Evolutionary conservation across 2,113 vertebrate genomes (phyloP).

Genomic region (Buteo buteo): DNA sequence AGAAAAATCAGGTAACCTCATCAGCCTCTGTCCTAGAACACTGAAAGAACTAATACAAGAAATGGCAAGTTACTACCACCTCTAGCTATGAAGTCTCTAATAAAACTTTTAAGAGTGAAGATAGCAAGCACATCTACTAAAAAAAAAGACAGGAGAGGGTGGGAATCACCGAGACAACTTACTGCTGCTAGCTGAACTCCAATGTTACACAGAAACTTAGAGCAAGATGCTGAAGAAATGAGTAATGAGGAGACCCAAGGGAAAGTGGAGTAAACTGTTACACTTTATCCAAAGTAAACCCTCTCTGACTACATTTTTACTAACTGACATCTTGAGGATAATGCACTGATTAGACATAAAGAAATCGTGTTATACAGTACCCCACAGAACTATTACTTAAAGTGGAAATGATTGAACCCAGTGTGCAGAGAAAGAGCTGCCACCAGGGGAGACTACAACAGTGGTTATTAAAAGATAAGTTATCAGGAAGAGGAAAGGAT

Average conservation of each 20-base stretch:
- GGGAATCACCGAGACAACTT: neutral
- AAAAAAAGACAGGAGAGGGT: neutral
- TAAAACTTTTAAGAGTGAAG: neutral
- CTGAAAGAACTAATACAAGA: neutral
- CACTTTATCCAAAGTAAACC: neutral
- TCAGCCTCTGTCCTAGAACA: neutral
- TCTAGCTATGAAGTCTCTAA: neutral
- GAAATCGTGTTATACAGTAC: neutral
- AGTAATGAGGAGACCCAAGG: neutral
- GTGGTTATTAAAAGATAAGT: neutral
- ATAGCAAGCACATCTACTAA: accelerated
- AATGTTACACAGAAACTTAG: neutral
- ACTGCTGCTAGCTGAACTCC: neutral
- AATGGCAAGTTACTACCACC: neutral
- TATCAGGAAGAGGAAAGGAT: neutral
- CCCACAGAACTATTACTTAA: neutral
- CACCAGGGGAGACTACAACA: neutral
- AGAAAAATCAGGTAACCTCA: neutral
- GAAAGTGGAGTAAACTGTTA: neutral
- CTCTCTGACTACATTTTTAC: neutral
- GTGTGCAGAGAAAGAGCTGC: neutral
- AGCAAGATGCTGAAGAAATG: neutral
- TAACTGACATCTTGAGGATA: neutral
- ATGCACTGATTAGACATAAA: neutral
- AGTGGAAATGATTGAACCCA: neutral